Evolutionary conservation across 2,797 vertebrate species (phyloP).

Genomic region (Kryptopterus vitreolus): DNA sequence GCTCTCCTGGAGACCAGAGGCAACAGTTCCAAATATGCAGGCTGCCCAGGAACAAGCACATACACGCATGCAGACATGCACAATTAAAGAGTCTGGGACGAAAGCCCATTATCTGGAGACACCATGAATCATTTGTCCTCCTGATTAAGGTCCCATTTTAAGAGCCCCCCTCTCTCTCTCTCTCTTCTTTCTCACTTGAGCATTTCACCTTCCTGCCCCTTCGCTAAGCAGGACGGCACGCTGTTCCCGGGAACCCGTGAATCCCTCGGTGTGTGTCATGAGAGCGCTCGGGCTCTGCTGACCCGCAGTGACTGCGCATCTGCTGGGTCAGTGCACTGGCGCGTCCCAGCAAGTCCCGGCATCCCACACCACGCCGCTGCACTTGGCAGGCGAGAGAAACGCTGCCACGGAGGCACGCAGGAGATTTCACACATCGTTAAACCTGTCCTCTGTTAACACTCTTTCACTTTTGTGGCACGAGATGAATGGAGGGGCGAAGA

Average conservation of each 20-base stretch:
- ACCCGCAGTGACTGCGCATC: constrained; percentile 11
- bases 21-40: background rate
- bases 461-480: constrained; percentile 41
- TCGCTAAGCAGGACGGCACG: constrained; percentile 34
- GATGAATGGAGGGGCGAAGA: constrained; percentile 1
- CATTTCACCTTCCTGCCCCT: constrained; percentile 13
- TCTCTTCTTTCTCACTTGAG: constrained; percentile 39
- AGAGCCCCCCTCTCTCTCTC: constrained; percentile 39
- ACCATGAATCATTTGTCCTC: constrained; percentile 34
- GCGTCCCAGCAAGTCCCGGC: constrained; percentile 48
- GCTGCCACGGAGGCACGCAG: constrained; percentile 56
- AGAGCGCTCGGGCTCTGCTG: constrained; percentile 31
- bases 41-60: constrained; percentile 14
- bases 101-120: constrained; percentile 47
- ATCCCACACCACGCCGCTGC: constrained; percentile 65
- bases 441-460: constrained; percentile 52
- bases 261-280: constrained; percentile 17
- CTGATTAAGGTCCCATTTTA: constrained; percentile 51
- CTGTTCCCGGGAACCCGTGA: constrained; percentile 5
- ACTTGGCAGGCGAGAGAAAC: constrained; percentile 55
- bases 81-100: constrained; percentile 31
- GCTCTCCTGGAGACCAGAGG: constrained; percentile 21
- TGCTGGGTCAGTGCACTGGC: constrained; percentile 47
- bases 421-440: constrained; percentile 67
- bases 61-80: constrained; percentile 28